Evolutionary conservation across 2,888 invertebrate genomes (phyloP).

Genomic region (Diaphora mendica): DNA sequence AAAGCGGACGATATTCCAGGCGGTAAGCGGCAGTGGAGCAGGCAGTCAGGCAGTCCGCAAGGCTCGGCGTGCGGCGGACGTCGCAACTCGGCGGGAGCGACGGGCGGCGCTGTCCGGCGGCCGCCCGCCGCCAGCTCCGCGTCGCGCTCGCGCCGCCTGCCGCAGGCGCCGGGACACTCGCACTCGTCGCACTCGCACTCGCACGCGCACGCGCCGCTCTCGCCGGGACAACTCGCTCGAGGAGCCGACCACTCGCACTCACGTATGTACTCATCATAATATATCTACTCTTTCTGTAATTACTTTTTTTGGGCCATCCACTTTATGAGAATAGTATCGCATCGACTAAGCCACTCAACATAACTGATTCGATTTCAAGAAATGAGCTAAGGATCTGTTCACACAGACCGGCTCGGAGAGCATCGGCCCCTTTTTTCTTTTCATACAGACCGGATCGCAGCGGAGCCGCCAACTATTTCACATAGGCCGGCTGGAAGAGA

Average conservation of each 20-base stretch:
- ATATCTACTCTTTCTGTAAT: neutral
- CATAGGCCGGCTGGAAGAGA: no score
- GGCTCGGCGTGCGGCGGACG: slow-evolving; percentile 34
- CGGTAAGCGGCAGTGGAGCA: slow-evolving; percentile 73
- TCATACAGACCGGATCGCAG: no score
- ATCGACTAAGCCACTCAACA: no score
- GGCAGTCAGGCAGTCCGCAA: slow-evolving; percentile 32
- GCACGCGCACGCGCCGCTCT: slow-evolving; percentile 55
- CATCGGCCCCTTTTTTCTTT: no score
- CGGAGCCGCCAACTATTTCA: no score
- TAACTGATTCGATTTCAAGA: no score
- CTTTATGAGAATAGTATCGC: no score
- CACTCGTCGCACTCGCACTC: slow-evolving; percentile 23
- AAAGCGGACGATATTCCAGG: slow-evolving; percentile 38
- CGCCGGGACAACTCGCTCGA: slow-evolving; percentile 70
- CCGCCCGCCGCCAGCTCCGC: slow-evolving; percentile 22
- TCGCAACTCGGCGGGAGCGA: slow-evolving; percentile 24
- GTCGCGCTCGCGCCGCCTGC: slow-evolving; percentile 24
- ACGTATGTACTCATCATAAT: slow-evolving; percentile 13
- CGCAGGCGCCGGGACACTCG: slow-evolving; percentile 31
- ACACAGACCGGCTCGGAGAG: no score
- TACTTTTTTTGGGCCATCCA: no score
- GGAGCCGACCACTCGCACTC: slow-evolving; percentile 37
- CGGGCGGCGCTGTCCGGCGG: slow-evolving; percentile 17
- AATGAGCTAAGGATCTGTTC: no score